Evolutionary conservation across 1,140 invertebrate species (phyloP), one percentile per base, ranked within the genome.

Genomic region (Oncopeltus fasciatus): DNA sequence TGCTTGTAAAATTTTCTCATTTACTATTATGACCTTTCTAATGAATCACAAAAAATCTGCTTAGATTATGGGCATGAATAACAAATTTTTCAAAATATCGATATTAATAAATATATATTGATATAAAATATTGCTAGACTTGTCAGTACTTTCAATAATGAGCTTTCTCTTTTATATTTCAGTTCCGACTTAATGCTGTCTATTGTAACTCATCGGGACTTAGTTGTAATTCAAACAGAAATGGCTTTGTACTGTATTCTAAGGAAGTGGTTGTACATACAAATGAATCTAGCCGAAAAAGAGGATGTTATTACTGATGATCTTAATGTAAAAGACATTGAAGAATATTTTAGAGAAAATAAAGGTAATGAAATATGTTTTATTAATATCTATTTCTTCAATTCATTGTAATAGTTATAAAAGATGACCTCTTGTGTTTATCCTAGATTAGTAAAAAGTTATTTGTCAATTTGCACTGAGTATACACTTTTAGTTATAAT

Each of bases 181-280:
- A 79, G 78, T 53, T 70, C 78, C 18, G 79, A 84, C 4, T 69
- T 89, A 60, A 85, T 90, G 83, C 73, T 72, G 3, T 75, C 80
- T 27, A 70, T 90, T 46, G 76, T 89, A 3, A 70, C 73, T 2
- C 81, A 82, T 72, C 78, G 81, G 4, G 78, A 85, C 63, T 74
- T 91, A 38, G 83, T 84, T 68, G 85, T 86, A 0, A 82, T 88
- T 73, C 87, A 90, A 72, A 88, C 87, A 2, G 88, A 91, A 74
- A 88, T 87, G 71, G 86, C 86, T 43, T 72, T 90, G 31, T 90
- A 90, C 67, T 81, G 83, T 62, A 73, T 89, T 71, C 70, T 90
- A 16, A 81, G 85, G 56, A 77, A 79, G 28, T 88, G 86, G 85
- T 74, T 82, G 63, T 83, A 78, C 63, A 62, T 83, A 18, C 73